phyloP scores from a whole-genome alignment of 1,140 invertebrate genomes.

The Caenorhabditis latens region DNA sequence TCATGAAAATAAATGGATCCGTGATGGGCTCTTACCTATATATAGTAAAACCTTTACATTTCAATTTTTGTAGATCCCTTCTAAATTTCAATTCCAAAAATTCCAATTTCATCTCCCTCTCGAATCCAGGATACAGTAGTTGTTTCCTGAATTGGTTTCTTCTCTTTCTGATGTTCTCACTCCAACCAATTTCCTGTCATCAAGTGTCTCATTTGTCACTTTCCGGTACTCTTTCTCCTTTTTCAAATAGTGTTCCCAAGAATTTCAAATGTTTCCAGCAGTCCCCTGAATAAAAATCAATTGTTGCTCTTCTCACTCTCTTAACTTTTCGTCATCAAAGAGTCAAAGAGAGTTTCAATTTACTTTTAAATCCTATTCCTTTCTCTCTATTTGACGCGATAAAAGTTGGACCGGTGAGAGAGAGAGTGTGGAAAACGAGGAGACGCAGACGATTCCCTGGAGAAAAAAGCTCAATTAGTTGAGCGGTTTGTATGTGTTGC shows the following conservation, averaged over 20 bases:
- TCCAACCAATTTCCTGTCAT: constrained; percentile 38
- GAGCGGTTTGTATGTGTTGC: background rate
- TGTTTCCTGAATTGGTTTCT: background rate
- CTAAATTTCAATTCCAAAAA: background rate
- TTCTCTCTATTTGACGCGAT: constrained; percentile 23
- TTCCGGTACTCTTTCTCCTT: constrained; percentile 6
- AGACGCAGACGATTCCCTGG: constrained; percentile 22
- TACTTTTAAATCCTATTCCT: constrained; percentile 28
- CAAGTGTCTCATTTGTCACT: constrained; percentile 53
- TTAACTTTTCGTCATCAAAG: background rate
- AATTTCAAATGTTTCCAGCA: too few relatives aligned
- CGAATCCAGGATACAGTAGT: background rate
- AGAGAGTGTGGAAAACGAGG: background rate
- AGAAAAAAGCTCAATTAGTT: constrained; percentile 52
- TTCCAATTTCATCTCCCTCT: background rate
- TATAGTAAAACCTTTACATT: too few relatives aligned
- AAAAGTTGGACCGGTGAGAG: constrained; percentile 26
- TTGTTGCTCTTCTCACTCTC: background rate
- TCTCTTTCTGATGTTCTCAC: background rate
- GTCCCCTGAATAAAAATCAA: background rate
- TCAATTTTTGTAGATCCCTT: too few relatives aligned
- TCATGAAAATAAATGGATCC: too few relatives aligned
- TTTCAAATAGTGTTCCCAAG: background rate
- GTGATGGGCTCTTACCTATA: too few relatives aligned
- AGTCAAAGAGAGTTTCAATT: background rate